Percentiles rank a stretch among this genome's conserved stretches.
Evolutionary conservation across 2,797 vertebrate species (phyloP).

Genomic region (Glossophaga mutica): DNA sequence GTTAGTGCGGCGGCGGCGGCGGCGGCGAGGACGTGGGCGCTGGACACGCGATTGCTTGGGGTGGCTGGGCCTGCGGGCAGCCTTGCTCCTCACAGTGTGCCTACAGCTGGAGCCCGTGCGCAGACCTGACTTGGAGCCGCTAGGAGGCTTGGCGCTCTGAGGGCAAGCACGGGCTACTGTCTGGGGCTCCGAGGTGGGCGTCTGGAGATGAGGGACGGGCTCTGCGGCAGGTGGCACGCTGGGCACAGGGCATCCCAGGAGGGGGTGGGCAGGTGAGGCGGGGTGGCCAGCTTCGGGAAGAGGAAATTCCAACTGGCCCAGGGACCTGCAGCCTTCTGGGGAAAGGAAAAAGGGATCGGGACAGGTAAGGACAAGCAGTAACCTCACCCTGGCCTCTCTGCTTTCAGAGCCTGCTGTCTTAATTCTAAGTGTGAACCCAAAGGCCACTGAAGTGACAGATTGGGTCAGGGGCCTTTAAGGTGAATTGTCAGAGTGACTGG

Average conservation of each 20-base stretch:
- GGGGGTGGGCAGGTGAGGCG: conserved; percentile 89
- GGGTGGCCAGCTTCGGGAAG: conserved; percentile 88
- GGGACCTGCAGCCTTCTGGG: conserved; percentile 86
- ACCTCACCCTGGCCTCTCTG: not conserved
- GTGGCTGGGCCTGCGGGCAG: conserved; percentile 80
- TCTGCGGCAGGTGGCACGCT: conserved; percentile 94
- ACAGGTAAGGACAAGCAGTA: not conserved
- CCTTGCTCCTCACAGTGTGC: conserved; percentile 89
- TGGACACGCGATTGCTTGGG: conserved; percentile 90
- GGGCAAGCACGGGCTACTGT: conserved; percentile 93
- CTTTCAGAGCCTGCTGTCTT: not conserved
- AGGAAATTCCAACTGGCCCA: conserved; percentile 92
- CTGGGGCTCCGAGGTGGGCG: conserved; percentile 93
- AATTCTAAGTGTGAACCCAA: not conserved
- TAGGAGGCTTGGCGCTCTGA: conserved; percentile 94
- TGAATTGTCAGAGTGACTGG: not conserved
- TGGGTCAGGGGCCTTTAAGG: not conserved
- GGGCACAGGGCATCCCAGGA: conserved; percentile 95
- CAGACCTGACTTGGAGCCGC: conserved; percentile 91
- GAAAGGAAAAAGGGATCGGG: conserved; percentile 47
- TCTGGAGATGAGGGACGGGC: conserved; percentile 92
- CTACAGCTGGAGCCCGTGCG: conserved; percentile 86
- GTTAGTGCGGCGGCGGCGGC: conserved; percentile 90
- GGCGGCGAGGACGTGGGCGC: conserved; percentile 84
- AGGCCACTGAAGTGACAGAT: not conserved